Base-by-base conservation (phyloP, 2,113 vertebrate species). In the Tyrannus savana region DNA sequence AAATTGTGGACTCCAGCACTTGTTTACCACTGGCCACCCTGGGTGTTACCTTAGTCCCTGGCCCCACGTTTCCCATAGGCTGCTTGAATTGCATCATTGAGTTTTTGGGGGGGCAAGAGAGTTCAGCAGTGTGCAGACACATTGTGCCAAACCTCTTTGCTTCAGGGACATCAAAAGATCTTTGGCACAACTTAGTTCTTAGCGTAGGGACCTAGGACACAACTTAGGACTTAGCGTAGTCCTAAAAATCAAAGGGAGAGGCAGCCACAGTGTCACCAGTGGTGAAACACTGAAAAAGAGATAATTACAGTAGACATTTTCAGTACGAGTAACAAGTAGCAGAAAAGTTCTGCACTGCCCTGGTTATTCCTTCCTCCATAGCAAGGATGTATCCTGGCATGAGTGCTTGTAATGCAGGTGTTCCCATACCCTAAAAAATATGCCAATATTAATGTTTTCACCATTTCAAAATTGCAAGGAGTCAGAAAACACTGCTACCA, bases 281-380 rank as follows among this genome's bases (percentile, higher is more conserved):
- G 37, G 8, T 78, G 44, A 81, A 94, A 84, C 12, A 58, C 23
- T 84, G 49, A 84, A 92, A 72, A 1, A 66, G 18, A 73, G 74
- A 31, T 3, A 22, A 88, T 52, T 83, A n/a, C 3, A 37, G 37
- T 31, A 82, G 8, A 68, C 3, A 23, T 47, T 49, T 47, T 90
- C 39, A 31, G 25, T 31, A 72, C 0, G 0, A 81, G 9, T 44
- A 52, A 49, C 9, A 19, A 87, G 11, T 17, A 66, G 59, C 17
- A 69, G 30, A n/a, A 37, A 6, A 69, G 75, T 59, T 76, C 50
- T 74, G 46, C 59, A 19, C 14, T 55, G 37, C 23, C 14, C 19
- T 31, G 19, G 11, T 37, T 67, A 68, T 12, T 82, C 49, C 30
- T 67, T 63, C 22, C 31, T 83, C 41, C 25, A 44, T 1, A 80